Base-by-base conservation (phyloP, 2,797 vertebrate species). In the Syndactyla subalaris region DNA sequence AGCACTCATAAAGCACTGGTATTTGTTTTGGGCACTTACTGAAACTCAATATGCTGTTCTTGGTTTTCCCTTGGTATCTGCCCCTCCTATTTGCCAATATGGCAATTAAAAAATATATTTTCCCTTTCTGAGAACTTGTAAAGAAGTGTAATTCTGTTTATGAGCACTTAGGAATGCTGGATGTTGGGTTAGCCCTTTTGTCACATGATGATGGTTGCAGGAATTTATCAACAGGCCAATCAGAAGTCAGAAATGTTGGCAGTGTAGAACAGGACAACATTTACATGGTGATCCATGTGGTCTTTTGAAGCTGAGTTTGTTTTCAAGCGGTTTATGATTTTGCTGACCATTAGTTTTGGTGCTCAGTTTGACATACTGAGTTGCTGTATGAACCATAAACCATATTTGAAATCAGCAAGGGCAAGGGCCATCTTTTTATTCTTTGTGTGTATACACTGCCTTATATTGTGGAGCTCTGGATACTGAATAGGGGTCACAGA, bases 111-210 rank as follows among this genome's bases (percentile, higher is more conserved):
- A 95, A 81, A 48, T 36, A 13, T 11, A 49, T 87, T 84, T 93
- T 95, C 79, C 71, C 58, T 92, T 84, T 95, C 73, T 76, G 57
- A 93, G 70, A 84, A 46, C 58, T 82, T 7, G 1, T 87, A 92
- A 96, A 86, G 51, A 82, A 88, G 51, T 73, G 45, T 55, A 66
- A 89, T 82, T 52, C 43, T n/a, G 57, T 91, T 92, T 91, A 88
- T 9, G 39, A 87, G n/a, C 30, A 63, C 51, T 88, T 86, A 82
- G 76, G 73, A 89, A 89, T 11, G 18, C n/a, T 81, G 67, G 62
- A 67, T 91, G 26, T 55, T 63, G 73, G 59, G 57, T 77, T 83
- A 79, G 82, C 59, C 66, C 21, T 93, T 85, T 76, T 78, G 85
- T 70, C 82, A 87, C 49, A 51, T 48, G 71, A 79, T 36, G 14